Evolutionary conservation across 2,888 invertebrate species (phyloP).

Genomic region (Euzetes globulus): DNA sequence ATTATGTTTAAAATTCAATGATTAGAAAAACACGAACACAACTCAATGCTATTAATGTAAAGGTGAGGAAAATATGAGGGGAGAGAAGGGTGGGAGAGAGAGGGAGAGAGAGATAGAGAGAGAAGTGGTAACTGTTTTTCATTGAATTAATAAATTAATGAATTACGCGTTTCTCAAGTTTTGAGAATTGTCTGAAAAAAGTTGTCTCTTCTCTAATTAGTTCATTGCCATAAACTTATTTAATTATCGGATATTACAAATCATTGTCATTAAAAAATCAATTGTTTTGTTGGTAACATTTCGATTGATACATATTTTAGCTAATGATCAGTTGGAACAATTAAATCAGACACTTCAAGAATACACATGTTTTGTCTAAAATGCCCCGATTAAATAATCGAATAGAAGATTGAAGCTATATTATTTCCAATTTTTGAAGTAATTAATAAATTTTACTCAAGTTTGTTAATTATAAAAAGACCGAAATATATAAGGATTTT

Average conservation of each 20-base stretch:
- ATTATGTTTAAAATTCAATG: conserved; percentile 9
- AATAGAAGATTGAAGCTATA: no score
- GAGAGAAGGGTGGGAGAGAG: not conserved
- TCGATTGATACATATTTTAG: no score
- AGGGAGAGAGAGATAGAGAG: not conserved
- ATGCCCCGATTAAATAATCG: no score
- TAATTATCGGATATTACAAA: no score
- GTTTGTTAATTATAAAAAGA: no score
- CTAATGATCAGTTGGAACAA: no score
- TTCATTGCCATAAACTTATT: conserved; percentile 5
- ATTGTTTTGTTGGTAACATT: no score
- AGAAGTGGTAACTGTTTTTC: not conserved
- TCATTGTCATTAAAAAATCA: not conserved
- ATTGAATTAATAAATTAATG: not conserved
- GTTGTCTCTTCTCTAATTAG: conserved; percentile 18
- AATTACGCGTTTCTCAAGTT: not conserved
- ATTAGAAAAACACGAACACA: not conserved
- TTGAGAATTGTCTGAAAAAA: conserved; percentile 15
- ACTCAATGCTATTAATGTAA: not conserved
- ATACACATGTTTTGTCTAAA: no score
- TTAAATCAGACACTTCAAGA: no score
- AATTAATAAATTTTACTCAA: no score
- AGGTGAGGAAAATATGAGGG: not conserved
- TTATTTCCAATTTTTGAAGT: no score
- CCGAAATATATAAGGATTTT: no score